A percentile compares a stretch with the other conserved stretches of the same genome.
Evolutionary conservation across 2,888 invertebrate species (phyloP).

Genomic region (Limnephilus marmoratus): DNA sequence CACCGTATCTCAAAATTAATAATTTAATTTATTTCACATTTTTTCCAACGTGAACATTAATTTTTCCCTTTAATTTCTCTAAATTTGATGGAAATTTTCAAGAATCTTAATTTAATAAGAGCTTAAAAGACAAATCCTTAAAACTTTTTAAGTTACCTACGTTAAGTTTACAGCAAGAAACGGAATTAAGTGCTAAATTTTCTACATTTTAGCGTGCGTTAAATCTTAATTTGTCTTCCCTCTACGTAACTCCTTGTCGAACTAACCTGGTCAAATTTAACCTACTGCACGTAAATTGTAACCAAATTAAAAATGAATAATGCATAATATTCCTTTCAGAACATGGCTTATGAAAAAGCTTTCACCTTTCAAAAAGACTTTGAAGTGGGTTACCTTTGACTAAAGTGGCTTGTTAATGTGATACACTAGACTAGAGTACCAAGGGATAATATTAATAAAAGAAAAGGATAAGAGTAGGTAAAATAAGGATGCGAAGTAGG

Average conservation of each 20-base stretch:
- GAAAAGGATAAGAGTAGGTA: too few species aligned
- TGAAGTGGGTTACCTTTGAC: background rate
- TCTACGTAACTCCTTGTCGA: background rate
- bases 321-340: background rate
- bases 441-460: too few species aligned
- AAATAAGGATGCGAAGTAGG: too few species aligned
- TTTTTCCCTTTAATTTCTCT: background rate
- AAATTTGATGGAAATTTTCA: background rate
- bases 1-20: background rate
- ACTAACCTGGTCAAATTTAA: background rate
- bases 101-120: background rate
- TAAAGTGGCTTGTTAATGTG: background rate
- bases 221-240: background rate
- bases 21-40: background rate
- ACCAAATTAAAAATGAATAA: background rate
- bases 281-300: background rate
- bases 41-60: background rate
- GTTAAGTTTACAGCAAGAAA: background rate
- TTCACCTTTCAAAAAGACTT: background rate
- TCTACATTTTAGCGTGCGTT: background rate
- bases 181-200: background rate
- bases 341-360: background rate
- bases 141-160: background rate
- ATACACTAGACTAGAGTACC: background rate
- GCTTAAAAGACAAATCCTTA: background rate